phyloP scores from a whole-genome alignment of 2,888 invertebrate genomes.

The Oithona nana region DNA sequence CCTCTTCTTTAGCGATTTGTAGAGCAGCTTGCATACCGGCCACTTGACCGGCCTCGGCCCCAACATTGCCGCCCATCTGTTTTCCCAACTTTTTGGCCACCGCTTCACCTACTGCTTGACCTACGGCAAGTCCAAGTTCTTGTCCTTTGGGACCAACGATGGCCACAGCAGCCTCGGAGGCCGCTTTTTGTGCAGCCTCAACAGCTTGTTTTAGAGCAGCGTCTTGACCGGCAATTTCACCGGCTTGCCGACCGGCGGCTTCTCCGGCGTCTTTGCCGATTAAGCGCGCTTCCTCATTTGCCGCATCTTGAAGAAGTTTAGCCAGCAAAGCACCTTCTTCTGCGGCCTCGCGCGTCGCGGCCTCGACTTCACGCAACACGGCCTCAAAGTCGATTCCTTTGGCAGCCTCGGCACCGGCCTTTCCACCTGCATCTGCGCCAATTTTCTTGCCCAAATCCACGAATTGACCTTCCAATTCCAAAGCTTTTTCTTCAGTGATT shows the following conservation, averaged over 20 bases:
- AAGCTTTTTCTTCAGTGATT: slow-evolving; percentile 16
- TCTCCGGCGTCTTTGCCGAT: slow-evolving; percentile 6
- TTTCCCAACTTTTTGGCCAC: slow-evolving; percentile 15
- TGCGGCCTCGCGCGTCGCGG: slow-evolving; percentile 8
- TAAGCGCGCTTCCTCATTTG: neutral
- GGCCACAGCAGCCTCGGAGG: neutral
- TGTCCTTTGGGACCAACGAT: neutral
- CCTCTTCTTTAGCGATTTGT: neutral
- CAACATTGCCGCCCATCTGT: slow-evolving; percentile 11
- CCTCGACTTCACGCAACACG: slow-evolving; percentile 7
- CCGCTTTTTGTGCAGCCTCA: neutral
- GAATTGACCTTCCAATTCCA: slow-evolving; percentile 1
- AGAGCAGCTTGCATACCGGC: slow-evolving; percentile 7
- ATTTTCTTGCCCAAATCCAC: slow-evolving; percentile 3
- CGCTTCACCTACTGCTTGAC: slow-evolving; percentile 1
- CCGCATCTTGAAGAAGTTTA: slow-evolving; percentile 2
- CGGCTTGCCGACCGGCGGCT: slow-evolving; percentile 7
- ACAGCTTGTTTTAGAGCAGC: slow-evolving; percentile 1
- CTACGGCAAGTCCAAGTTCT: neutral
- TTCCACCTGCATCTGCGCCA: slow-evolving; percentile 1
- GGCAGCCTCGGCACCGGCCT: slow-evolving; percentile 10
- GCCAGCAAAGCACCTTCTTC: slow-evolving; percentile 10
- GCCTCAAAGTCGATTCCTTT: slow-evolving; percentile 1
- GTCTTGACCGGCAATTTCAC: neutral
- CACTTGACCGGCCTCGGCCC: slow-evolving; percentile 4